Percentiles rank a stretch among this genome's conserved stretches.
These are phyloP conservation scores for Tragelaphus imberbis DNA, from an alignment of 2,113 vertebrate species.

Conservation along the genomic window DNA sequence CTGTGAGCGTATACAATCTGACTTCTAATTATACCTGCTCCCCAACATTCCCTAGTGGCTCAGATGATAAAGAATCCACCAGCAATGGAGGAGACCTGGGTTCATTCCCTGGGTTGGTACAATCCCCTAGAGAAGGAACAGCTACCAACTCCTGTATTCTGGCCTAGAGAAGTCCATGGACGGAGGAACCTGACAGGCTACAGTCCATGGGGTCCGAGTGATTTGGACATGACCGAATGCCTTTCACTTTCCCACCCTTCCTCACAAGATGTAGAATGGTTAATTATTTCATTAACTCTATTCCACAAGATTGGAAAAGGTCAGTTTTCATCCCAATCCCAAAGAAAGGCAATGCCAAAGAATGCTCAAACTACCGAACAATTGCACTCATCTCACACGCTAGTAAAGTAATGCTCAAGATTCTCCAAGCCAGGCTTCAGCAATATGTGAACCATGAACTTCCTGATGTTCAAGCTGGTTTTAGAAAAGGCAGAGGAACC, in stretches of 20 bases:
- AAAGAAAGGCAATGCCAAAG: too few species aligned
- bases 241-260: not conserved
- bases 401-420: too few species aligned
- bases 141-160: not conserved
- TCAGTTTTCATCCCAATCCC: too few species aligned
- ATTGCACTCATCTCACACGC: too few species aligned
- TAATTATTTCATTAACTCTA: not conserved
- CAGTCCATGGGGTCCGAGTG: not conserved
- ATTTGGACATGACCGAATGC: not conserved
- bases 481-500: too few species aligned
- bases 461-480: too few species aligned
- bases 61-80: not conserved
- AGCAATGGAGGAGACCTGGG: not conserved
- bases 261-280: not conserved
- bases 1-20: too few species aligned
- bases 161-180: not conserved
- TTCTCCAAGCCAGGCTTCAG: too few species aligned
- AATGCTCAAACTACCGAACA: too few species aligned
- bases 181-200: not conserved
- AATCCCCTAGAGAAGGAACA: not conserved
- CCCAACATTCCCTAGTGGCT: not conserved
- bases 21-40: not conserved
- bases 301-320: too few species aligned
- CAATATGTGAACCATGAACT: too few species aligned
- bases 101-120: not conserved